These are phyloP conservation scores for Nesogale talazaci DNA, from an alignment of 2,113 vertebrate species.

Conservation along the genomic window DNA sequence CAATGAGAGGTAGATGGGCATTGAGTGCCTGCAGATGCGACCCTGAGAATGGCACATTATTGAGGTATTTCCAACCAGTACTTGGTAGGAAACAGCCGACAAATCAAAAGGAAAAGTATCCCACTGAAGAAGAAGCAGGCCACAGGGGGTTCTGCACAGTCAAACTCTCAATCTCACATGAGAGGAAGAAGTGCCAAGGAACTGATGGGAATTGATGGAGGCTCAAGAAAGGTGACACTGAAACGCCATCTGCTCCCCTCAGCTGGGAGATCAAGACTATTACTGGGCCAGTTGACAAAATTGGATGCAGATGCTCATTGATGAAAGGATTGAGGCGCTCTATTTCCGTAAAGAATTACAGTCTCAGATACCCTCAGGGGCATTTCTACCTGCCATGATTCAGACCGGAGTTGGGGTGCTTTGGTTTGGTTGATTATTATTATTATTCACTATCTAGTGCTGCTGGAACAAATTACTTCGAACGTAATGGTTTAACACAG, in stretches of 20 bases:
- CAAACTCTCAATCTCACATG: background rate
- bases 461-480: background rate
- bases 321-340: background rate
- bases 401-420: no score
- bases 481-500: conserved; percentile 7
- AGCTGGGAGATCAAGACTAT: background rate
- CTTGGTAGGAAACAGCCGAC: background rate
- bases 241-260: background rate
- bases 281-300: background rate
- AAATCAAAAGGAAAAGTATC: background rate
- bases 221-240: background rate
- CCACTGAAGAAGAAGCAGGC: background rate
- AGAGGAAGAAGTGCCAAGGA: background rate
- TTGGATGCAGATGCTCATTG: background rate
- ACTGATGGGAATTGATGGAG: background rate
- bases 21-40: background rate
- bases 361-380: no score
- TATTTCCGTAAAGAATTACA: no score
- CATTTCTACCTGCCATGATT: no score
- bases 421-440: no score
- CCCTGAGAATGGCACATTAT: background rate
- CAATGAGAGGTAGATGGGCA: background rate
- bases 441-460: background rate
- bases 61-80: background rate
- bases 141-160: background rate